Base-by-base conservation (phyloP, 1,140 invertebrate genomes). In the Drosophila ogumai region DNA sequence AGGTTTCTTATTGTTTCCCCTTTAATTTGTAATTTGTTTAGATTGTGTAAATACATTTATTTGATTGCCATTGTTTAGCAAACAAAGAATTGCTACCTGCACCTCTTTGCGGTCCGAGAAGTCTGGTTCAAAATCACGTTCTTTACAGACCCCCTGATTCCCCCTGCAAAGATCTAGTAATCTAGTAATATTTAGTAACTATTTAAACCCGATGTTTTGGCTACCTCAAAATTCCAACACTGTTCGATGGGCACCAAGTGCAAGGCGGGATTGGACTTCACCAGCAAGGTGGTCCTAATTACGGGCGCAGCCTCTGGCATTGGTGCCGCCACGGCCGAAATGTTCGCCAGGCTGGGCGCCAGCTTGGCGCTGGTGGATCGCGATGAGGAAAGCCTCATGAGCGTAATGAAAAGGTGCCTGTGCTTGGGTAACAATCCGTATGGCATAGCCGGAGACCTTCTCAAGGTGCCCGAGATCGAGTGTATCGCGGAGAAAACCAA, bases 261-360 rank as follows among this genome's bases (percentile, higher is more conserved):
- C 47, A 69, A 55, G 40, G 32, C 13, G 15, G 47, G 38, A 46
- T 15, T 69, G 22, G 63, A 69, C 90, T 96, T 96, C 75, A 73
- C 92, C n/a, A 94, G 94, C 43, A 96, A 96, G 94, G 95, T 96
- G 22, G 93, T 96, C 3, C 80, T 96, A 25, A 95, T 96, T 68
- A 96, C 96, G 4, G 97, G 97, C 55, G 97, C 97, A 0, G 97
- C 96, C 92, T 98, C 97, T 25, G 98, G 98, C 6, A 98, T 98
- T 69, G 97, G 97, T 32, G 95, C 96, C 49, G 96, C 95, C 5
- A 96, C 96, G 17, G 97, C 97, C 1, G 91, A 97, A 36, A 93
- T 96, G 67, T 95, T 99, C 57, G 95, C 97, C 8, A 94, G 95
- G 61, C 92, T 96, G 31, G 97, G 96, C 4, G 97, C 96, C 3